Evolutionary conservation across 30 jellyfish, hydroid and myxozoan species (phyloP).

Genomic region (Aurelia aurita): DNA sequence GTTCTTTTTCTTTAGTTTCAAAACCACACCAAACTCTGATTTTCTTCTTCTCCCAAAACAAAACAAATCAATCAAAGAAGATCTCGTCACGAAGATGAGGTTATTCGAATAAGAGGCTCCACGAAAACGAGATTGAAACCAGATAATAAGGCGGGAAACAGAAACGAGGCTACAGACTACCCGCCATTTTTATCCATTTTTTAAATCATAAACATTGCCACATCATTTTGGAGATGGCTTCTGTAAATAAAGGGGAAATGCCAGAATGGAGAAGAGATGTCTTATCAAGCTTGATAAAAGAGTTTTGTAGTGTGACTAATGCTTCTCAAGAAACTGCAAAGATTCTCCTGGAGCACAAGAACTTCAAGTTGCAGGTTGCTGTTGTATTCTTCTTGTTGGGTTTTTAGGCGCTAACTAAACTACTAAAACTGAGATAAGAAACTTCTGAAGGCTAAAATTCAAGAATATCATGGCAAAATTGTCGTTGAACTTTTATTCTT

Average conservation of each 20-base stretch:
- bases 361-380: constrained; percentile 38
- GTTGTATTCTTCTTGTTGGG: too few relatives aligned
- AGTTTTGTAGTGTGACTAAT: constrained; percentile 27
- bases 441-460: too few relatives aligned
- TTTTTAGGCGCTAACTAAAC: too few relatives aligned
- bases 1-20: background rate
- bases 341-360: background rate
- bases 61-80: background rate
- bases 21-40: background rate
- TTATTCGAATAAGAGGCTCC: too few relatives aligned
- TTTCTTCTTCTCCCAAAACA: background rate
- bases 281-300: background rate
- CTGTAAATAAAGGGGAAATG: background rate
- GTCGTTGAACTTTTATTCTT: too few relatives aligned
- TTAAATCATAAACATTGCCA: too few relatives aligned
- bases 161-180: too few relatives aligned
- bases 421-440: too few relatives aligned
- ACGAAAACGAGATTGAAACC: too few relatives aligned
- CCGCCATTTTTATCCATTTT: too few relatives aligned
- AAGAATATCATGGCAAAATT: too few relatives aligned
- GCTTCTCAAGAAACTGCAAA: constrained; percentile 8
- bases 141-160: too few relatives aligned
- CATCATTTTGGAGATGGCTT: background rate
- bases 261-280: background rate
- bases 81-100: background rate